Base-by-base conservation (phyloP, 2,888 invertebrate genomes). In the Limenitis camilla region DNA sequence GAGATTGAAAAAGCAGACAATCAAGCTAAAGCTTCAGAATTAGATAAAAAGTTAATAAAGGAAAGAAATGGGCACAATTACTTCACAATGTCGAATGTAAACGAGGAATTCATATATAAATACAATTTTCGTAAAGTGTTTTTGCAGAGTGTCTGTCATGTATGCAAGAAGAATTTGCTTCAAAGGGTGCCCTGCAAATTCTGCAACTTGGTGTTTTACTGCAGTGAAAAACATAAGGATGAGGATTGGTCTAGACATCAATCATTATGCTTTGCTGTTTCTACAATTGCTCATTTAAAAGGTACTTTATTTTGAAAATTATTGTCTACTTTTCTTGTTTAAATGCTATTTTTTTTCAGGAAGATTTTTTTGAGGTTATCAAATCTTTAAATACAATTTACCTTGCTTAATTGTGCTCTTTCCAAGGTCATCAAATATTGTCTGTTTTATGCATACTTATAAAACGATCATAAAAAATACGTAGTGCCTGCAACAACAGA, bases 81-180 rank as follows among this genome's bases (percentile, higher is more conserved):
- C 57, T 70, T 74, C 3, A 74, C 67, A 5, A 67, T 82, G 29
- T 85, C 75, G 19, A 89, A 89, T 55, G 89, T 89, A 29, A 90
- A 89, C 35, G 89, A 90, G 50, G 89, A 89, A 49, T 83, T 91
- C 43, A 89, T 92, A 44, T 91, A 92, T 63, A 89, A 91, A 58
- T 91, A 92, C 58, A 90, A 88, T 65, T 92, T 92, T 48, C 85
- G 92, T 7, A 89, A 89, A 66, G 90, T 92, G 9, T 92, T 90
- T 67, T 76, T 90, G 32, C 87, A 89, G 39, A 90, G 89, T 56
- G 76, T 89, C 5, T 93, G 93, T 55, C 84, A 88, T 44, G 69
- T 86, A 45, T 89, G 89, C 60, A 87, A 88, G 57, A 81, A 78
- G 30, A 74, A 76, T 31, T 62, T 88, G 53, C 68, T 61, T 38